Conservation (phyloP, 92 coral and sea anemone genomes). For the Ricordea florida region DNA sequence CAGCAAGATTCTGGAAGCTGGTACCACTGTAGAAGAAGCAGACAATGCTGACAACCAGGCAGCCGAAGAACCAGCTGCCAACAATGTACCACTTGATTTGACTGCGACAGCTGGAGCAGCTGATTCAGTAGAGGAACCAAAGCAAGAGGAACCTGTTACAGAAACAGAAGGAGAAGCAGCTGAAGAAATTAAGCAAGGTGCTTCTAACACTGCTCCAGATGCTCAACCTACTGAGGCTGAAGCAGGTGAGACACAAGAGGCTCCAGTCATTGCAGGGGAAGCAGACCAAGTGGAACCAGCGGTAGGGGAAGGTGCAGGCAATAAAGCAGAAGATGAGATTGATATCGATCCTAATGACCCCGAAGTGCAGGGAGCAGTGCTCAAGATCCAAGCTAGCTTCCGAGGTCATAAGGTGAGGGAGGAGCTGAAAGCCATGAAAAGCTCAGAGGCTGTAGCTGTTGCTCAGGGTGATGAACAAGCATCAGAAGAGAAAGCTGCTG, state of each 20-base stretch:
- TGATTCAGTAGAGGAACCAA: not conserved
- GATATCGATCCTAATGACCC: conserved; percentile 83
- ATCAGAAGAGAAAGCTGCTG: conserved; percentile 11
- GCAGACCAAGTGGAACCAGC: conserved; percentile 31
- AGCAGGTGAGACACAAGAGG: conserved; percentile 35
- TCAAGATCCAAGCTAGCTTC: conserved; percentile 89
- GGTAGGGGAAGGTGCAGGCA: conserved; percentile 2
- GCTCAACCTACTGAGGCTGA: conserved; percentile 33
- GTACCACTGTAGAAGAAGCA: not conserved
- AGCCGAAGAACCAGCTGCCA: conserved; percentile 44
- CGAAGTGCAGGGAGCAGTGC: conserved; percentile 83
- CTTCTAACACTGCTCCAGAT: not conserved
- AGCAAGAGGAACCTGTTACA: not conserved
- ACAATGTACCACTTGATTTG: too few relatives aligned
- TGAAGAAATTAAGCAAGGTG: not conserved
- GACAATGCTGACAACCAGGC: conserved; percentile 23
- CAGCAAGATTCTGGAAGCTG: not conserved
- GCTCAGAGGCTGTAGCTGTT: conserved; percentile 36
- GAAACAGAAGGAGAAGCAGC: not conserved
- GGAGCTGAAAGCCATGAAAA: conserved; percentile 61
- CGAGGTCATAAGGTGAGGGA: conserved; percentile 89
- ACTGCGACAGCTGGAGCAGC: not conserved
- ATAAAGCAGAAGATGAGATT: conserved; percentile 6
- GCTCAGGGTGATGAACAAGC: not conserved
- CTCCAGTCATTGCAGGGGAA: conserved; percentile 18